phyloP scores from a whole-genome alignment of 2,888 invertebrate genomes.

The Morpho achilles region DNA sequence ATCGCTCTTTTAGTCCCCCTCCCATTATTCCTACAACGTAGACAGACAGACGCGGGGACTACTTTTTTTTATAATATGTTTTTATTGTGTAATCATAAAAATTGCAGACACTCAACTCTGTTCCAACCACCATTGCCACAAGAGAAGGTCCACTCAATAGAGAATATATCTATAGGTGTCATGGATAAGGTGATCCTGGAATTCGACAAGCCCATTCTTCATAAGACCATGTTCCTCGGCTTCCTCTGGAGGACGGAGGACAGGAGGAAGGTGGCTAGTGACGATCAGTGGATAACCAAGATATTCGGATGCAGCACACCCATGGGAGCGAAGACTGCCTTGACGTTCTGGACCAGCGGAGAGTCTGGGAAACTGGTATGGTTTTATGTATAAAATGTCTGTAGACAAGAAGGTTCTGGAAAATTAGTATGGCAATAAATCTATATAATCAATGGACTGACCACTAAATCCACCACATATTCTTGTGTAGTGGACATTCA shows the following conservation, averaged over 20 bases:
- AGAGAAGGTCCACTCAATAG: slow-evolving; percentile 75
- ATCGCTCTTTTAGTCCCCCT: too few species aligned
- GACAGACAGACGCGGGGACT: too few species aligned
- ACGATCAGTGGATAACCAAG: slow-evolving; percentile 40
- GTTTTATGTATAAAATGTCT: too few species aligned
- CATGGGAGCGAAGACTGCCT: slow-evolving; percentile 33
- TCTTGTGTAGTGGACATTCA: too few species aligned
- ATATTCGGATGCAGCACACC: slow-evolving; percentile 36
- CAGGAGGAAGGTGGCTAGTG: slow-evolving; percentile 23
- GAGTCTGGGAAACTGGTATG: slow-evolving; percentile 44
- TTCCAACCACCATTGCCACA: slow-evolving; percentile 79
- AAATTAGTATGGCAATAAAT: too few species aligned
- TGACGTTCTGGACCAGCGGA: slow-evolving; percentile 48
- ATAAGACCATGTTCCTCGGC: slow-evolving; percentile 39
- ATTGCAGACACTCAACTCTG: slow-evolving; percentile 56
- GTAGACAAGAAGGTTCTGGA: too few species aligned
- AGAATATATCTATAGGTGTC: slow-evolving; percentile 81
- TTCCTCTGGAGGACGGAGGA: slow-evolving; percentile 46
- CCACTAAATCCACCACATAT: too few species aligned
- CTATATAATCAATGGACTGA: too few species aligned
- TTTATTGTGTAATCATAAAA: too few species aligned
- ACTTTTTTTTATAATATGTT: too few species aligned
- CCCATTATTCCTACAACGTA: too few species aligned
- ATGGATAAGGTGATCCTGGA: slow-evolving; percentile 84
- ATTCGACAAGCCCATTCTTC: slow-evolving; percentile 83